Evolutionary conservation across 2,797 vertebrate genomes (phyloP).

Genomic region (Sarcoramphus papa): DNA sequence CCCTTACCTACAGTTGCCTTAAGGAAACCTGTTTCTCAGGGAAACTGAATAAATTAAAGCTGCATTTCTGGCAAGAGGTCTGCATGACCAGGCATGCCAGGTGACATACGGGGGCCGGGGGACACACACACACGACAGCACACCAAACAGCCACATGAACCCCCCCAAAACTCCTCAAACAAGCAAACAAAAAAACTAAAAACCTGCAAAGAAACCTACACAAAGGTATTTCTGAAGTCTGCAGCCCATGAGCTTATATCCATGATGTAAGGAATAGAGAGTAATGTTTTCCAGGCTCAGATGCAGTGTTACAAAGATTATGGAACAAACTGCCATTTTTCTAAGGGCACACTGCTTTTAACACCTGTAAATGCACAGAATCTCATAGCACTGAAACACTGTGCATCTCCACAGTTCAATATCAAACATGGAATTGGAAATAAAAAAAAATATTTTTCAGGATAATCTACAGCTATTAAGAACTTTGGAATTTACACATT

Average conservation of each 20-base stretch:
- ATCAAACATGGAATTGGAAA: background rate
- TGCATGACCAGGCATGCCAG: background rate
- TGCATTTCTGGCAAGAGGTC: background rate
- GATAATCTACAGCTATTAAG: background rate
- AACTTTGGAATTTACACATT: background rate
- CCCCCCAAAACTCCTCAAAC: background rate
- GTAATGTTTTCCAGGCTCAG: background rate
- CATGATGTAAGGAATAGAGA: background rate
- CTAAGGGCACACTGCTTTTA: background rate
- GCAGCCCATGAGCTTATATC: background rate
- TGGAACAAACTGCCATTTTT: background rate
- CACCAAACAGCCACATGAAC: background rate
- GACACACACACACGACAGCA: too few species aligned
- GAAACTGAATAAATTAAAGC: constrained; percentile 14
- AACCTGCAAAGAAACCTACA: background rate
- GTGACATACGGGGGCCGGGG: background rate
- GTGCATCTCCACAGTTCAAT: background rate
- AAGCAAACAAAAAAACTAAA: background rate
- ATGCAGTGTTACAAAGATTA: background rate
- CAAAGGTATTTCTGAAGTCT: background rate
- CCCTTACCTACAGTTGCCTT: background rate
- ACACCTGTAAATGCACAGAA: background rate
- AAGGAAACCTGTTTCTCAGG: constrained; percentile 28
- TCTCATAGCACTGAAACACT: background rate
- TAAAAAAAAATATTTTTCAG: background rate